A percentile compares a stretch with the other conserved stretches of the same genome.
Conservation (phyloP, 2,888 invertebrate species). For the Ennomos erosarius region DNA sequence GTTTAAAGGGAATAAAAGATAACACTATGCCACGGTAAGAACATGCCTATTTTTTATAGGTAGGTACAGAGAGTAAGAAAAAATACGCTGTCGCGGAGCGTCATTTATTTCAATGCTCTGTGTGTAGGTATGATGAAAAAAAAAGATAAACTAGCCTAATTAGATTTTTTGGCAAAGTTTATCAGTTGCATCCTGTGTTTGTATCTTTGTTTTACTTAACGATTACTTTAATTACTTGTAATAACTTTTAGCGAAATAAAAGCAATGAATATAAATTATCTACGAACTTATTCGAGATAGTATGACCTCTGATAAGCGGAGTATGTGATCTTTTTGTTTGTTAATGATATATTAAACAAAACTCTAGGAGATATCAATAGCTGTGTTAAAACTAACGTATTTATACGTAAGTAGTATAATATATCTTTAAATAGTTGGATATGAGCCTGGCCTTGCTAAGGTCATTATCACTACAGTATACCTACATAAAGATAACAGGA, state of each 20-base stretch:
- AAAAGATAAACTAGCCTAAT: too few species aligned
- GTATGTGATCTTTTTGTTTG: slow-evolving; percentile 39
- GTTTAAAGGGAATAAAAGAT: too few species aligned
- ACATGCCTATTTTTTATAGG: too few species aligned
- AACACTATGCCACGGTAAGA: too few species aligned
- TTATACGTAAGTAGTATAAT: slow-evolving; percentile 7
- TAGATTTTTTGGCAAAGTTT: slow-evolving; percentile 5
- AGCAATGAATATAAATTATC: slow-evolving; percentile 5
- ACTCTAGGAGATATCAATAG: slow-evolving; percentile 22
- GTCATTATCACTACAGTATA: slow-evolving; percentile 23
- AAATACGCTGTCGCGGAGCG: too few species aligned
- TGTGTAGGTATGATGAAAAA: too few species aligned
- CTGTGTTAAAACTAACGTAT: slow-evolving; percentile 5
- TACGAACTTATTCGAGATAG: slow-evolving; percentile 9
- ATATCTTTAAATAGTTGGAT: slow-evolving; percentile 26
- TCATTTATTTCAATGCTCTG: too few species aligned
- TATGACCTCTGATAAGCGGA: slow-evolving; percentile 40
- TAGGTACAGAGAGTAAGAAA: too few species aligned
- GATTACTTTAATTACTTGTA: slow-evolving; percentile 36
- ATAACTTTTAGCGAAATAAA: neutral
- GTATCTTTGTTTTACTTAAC: slow-evolving; percentile 29
- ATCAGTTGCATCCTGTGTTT: slow-evolving; percentile 26
- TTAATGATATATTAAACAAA: slow-evolving; percentile 13
- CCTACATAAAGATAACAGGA: slow-evolving; percentile 22
- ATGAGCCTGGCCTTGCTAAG: slow-evolving; percentile 25